These are phyloP conservation scores for Cataglyphis altisquamis DNA, from an alignment of 2,888 invertebrate genomes.

Conservation along the genomic window DNA sequence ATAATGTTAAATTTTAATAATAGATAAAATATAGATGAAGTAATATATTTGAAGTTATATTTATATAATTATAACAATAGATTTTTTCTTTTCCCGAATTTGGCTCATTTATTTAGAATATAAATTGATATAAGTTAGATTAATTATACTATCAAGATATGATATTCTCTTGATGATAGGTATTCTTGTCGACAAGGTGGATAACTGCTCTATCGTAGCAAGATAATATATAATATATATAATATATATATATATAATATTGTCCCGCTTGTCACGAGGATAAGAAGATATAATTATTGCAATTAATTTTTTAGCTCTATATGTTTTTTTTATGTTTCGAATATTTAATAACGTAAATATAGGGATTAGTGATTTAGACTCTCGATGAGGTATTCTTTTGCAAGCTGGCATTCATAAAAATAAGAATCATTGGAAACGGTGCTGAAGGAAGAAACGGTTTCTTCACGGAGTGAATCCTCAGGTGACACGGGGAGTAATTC, in stretches of 20 bases:
- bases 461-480: neutral
- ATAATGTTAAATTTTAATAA: neutral
- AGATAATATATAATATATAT: constrained; percentile 60
- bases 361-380: neutral
- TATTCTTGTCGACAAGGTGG: constrained; percentile 57
- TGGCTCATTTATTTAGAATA: neutral
- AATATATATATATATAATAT: constrained; percentile 57
- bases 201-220: constrained; percentile 45
- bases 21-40: neutral
- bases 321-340: constrained; percentile 1
- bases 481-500: constrained; percentile 47
- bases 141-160: neutral
- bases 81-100: neutral
- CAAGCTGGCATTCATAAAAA: neutral
- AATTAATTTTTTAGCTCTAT: neutral
- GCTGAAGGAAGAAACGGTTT: neutral
- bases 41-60: neutral
- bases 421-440: neutral
- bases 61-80: neutral
- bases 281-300: neutral
- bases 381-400: neutral
- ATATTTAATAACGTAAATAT: neutral
- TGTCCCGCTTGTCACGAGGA: neutral
- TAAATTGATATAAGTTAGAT: neutral
- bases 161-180: neutral